These are phyloP conservation scores for Hydraecia micacea DNA, from an alignment of 2,888 invertebrate species.

Conservation along the genomic window DNA sequence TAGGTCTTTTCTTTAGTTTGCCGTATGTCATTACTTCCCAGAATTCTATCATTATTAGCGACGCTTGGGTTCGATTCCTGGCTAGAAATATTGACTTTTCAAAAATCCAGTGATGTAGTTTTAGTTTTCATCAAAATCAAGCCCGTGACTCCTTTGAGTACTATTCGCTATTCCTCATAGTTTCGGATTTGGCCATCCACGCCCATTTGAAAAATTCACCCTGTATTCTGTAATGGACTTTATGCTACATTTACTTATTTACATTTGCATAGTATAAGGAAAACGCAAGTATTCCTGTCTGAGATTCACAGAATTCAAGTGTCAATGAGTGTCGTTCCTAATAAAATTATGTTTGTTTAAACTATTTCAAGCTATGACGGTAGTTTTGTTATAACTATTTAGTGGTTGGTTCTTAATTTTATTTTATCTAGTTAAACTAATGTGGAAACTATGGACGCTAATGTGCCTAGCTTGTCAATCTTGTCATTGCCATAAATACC, in stretches of 20 bases:
- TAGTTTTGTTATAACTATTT: not conserved
- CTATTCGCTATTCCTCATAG: too few species aligned
- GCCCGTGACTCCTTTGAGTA: too few species aligned
- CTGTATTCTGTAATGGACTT: not conserved
- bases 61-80: too few species aligned
- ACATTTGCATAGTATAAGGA: constrained; percentile 4
- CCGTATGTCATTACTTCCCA: too few species aligned
- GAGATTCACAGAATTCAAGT: constrained; percentile 8
- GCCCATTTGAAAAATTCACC: too few species aligned
- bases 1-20: too few species aligned
- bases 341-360: not conserved
- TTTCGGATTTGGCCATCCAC: too few species aligned
- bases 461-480: too few species aligned
- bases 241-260: not conserved
- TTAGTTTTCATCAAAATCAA: too few species aligned
- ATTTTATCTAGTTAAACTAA: not conserved
- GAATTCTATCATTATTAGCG: too few species aligned
- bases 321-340: constrained; percentile 4
- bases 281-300: constrained; percentile 10
- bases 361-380: constrained; percentile 1
- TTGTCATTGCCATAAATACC: not conserved
- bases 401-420: not conserved
- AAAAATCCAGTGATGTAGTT: too few species aligned
- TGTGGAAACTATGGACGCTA: not conserved
- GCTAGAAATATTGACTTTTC: too few species aligned